A percentile compares a stretch with the other conserved stretches of the same genome.
Evolutionary conservation across 2,113 vertebrate species (phyloP).

Genomic region (Erythrocercus mccallii): DNA sequence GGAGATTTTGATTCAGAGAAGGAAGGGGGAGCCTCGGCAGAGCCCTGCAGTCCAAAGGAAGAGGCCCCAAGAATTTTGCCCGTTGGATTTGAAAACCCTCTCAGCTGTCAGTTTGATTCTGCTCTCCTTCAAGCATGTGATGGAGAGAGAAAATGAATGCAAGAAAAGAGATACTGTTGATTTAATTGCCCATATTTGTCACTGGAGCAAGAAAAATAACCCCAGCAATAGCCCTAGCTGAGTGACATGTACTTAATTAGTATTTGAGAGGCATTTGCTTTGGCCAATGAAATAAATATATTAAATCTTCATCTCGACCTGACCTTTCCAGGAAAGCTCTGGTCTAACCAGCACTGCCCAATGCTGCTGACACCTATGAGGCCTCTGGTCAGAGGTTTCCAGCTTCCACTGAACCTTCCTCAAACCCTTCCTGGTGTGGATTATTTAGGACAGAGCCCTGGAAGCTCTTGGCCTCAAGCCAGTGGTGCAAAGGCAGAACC

Average conservation of each 20-base stretch:
- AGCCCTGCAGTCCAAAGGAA: background rate
- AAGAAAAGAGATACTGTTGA: background rate
- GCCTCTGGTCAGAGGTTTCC: background rate
- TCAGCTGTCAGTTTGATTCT: background rate
- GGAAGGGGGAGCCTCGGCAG: background rate
- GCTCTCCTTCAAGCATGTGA: background rate
- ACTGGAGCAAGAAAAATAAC: constrained; percentile 18
- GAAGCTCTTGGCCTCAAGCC: background rate
- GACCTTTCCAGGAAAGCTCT: constrained; percentile 15
- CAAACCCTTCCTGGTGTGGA: background rate
- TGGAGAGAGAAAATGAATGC: background rate
- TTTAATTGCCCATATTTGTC: background rate
- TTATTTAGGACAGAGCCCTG: background rate
- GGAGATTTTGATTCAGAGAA: background rate
- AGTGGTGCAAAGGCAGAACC: background rate
- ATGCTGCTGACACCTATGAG: background rate
- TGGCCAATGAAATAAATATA: background rate
- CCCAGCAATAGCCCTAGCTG: background rate
- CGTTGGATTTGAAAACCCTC: background rate
- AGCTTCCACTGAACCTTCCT: background rate
- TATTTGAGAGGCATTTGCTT: background rate
- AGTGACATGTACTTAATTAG: constrained; percentile 28
- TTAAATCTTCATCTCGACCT: background rate
- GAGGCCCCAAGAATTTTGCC: background rate
- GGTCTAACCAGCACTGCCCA: background rate